These are phyloP conservation scores for Euclidia mi DNA, from an alignment of 2,888 invertebrate species.

Conservation along the genomic window DNA sequence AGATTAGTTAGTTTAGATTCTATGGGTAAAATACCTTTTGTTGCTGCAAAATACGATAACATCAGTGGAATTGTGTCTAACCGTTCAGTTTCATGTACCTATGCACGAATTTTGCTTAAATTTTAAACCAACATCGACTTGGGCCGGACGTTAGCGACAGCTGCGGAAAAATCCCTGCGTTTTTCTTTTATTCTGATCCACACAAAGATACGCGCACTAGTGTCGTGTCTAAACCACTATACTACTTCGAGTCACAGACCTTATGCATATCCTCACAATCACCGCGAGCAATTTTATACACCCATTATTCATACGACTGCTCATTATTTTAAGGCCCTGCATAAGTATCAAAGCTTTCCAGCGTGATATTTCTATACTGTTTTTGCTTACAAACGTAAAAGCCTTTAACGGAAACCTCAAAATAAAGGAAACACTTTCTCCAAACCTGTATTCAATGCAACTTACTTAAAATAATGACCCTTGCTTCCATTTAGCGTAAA, in stretches of 20 bases:
- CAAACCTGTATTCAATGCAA: slow-evolving; percentile 1
- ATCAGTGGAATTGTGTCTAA: slow-evolving; percentile 64
- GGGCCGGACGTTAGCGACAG: slow-evolving; percentile 44
- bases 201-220: slow-evolving; percentile 19
- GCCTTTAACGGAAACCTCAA: background rate
- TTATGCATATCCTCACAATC: slow-evolving; percentile 11
- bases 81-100: slow-evolving; percentile 62
- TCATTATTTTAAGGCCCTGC: slow-evolving; percentile 7
- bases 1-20: too few species aligned
- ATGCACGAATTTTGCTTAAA: slow-evolving; percentile 59
- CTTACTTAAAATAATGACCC: slow-evolving; percentile 6
- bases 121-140: slow-evolving; percentile 58
- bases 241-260: background rate
- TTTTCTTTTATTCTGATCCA: slow-evolving; percentile 24
- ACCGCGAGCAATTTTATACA: slow-evolving; percentile 1
- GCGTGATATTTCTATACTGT: background rate
- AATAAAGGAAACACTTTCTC: background rate
- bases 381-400: slow-evolving; percentile 2
- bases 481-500: background rate
- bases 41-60: slow-evolving; percentile 64
- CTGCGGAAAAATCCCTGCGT: slow-evolving; percentile 35
- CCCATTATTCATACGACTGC: slow-evolving; percentile 7
- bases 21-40: slow-evolving; percentile 23
- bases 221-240: slow-evolving; percentile 15
- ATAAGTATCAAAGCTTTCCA: background rate